Conservation (phyloP, 2,113 vertebrate genomes). For the Archilochus colubris region DNA sequence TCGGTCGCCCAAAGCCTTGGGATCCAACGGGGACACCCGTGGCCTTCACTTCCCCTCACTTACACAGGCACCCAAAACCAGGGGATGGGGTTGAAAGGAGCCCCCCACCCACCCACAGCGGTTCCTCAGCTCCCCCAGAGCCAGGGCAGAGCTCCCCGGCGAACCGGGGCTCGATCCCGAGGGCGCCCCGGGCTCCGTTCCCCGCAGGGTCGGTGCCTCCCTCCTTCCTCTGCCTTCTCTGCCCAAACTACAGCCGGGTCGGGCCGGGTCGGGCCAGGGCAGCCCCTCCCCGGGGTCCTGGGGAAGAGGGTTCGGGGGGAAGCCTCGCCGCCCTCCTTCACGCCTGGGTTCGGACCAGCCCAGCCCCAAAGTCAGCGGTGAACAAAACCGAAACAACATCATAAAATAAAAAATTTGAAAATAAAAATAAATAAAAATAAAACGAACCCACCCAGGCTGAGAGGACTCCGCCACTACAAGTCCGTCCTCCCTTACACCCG, state of each 20-base stretch:
- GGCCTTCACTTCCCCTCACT: too few species aligned
- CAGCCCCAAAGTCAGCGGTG: neutral
- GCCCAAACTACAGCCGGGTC: neutral
- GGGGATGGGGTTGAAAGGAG: neutral
- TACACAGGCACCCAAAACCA: neutral
- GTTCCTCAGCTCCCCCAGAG: neutral
- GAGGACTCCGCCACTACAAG: neutral
- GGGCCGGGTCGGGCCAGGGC: neutral
- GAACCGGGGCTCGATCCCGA: neutral
- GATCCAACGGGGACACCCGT: neutral
- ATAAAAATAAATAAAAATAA: too few species aligned
- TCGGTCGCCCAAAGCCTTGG: neutral
- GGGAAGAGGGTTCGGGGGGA: neutral
- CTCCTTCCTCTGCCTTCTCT: neutral
- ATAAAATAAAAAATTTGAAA: neutral
- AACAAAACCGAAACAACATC: neutral
- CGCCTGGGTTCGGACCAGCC: neutral
- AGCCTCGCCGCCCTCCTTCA: neutral
- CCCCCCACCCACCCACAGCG: neutral
- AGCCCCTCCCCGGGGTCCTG: neutral
- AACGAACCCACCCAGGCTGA: constrained; percentile 12
- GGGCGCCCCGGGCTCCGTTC: neutral
- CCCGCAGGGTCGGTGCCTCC: neutral
- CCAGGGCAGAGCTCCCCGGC: neutral
- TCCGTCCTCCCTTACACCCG: neutral